A percentile compares a stretch with the other conserved stretches of the same genome.
Evolutionary conservation across 2,113 vertebrate species (phyloP).

Genomic region (Centropristis striata): DNA sequence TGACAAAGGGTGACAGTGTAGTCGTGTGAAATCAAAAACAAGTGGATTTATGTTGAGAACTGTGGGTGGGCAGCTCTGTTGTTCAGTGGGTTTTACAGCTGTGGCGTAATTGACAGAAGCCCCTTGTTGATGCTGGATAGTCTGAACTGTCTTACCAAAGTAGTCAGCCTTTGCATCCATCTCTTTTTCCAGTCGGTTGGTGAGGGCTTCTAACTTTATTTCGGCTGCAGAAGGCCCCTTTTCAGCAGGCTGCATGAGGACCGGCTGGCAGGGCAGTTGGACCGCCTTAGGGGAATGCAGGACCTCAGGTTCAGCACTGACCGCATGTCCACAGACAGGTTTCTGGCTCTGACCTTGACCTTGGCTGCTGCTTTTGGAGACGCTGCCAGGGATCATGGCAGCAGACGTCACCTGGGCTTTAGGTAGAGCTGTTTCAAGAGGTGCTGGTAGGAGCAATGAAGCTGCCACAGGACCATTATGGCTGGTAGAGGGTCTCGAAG

Average conservation of each 20-base stretch:
- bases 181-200: slow-evolving; percentile 93
- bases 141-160: slow-evolving; percentile 90
- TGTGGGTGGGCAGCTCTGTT: slow-evolving; percentile 27
- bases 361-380: slow-evolving; percentile 59
- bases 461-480: slow-evolving; percentile 68
- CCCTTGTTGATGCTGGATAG: slow-evolving; percentile 19
- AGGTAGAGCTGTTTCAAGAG: slow-evolving; percentile 45
- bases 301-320: slow-evolving; percentile 61
- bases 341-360: slow-evolving; percentile 55
- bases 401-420: slow-evolving; percentile 44
- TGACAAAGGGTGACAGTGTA: slow-evolving; percentile 18
- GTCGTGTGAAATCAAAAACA: slow-evolving; percentile 23
- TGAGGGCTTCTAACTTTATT: slow-evolving; percentile 94
- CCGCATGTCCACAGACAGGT: slow-evolving; percentile 24
- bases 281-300: slow-evolving; percentile 72
- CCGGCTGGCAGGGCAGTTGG: slow-evolving; percentile 87
- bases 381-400: slow-evolving; percentile 21
- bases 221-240: slow-evolving; percentile 88
- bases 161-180: slow-evolving; percentile 94
- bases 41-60: slow-evolving; percentile 37
- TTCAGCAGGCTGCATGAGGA: slow-evolving; percentile 76
- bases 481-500: slow-evolving; percentile 36
- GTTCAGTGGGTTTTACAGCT: slow-evolving; percentile 7
- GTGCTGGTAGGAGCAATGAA: slow-evolving; percentile 23
- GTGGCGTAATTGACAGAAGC: slow-evolving; percentile 24